A percentile compares a stretch with the other conserved stretches of the same genome.
These are phyloP conservation scores for Octopus sinensis DNA, from an alignment of 1,140 invertebrate genomes.

Conservation along the genomic window DNA sequence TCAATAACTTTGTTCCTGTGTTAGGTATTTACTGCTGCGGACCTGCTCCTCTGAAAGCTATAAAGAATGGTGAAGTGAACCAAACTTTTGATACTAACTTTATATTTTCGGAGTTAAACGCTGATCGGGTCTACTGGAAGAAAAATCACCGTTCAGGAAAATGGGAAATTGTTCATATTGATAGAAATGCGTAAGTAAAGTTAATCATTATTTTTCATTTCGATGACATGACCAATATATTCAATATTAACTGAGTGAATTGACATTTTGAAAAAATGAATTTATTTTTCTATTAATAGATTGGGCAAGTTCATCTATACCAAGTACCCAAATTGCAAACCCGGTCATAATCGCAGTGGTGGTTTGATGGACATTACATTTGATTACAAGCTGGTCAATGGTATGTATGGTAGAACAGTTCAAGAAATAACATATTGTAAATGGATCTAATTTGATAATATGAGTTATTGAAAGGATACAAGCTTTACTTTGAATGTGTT, in stretches of 20 bases:
- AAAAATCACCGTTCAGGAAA: conserved; percentile 19
- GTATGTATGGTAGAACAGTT: neutral
- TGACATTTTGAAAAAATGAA: conserved; percentile 34
- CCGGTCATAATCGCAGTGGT: neutral
- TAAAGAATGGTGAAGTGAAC: conserved; percentile 76
- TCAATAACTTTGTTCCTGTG: neutral
- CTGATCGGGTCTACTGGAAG: conserved; percentile 66
- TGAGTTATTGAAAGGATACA: no score
- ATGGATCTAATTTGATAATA: no score
- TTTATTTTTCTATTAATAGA: conserved; percentile 46
- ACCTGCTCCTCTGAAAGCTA: conserved; percentile 69
- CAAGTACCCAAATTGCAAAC: conserved; percentile 75
- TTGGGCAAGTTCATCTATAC: conserved; percentile 72
- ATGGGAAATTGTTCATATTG: conserved; percentile 15
- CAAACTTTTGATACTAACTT: conserved; percentile 77
- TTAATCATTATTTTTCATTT: neutral
- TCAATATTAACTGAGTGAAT: no score
- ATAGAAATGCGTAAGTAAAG: conserved; percentile 50
- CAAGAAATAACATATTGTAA: no score
- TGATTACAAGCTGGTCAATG: neutral
- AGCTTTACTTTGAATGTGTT: no score
- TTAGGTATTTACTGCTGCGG: conserved; percentile 73
- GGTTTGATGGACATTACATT: conserved; percentile 1
- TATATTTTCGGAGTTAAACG: conserved; percentile 78
- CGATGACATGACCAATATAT: no score